phyloP scores from a whole-genome alignment of 2,113 vertebrate species.

The Todiramphus saurophagus region DNA sequence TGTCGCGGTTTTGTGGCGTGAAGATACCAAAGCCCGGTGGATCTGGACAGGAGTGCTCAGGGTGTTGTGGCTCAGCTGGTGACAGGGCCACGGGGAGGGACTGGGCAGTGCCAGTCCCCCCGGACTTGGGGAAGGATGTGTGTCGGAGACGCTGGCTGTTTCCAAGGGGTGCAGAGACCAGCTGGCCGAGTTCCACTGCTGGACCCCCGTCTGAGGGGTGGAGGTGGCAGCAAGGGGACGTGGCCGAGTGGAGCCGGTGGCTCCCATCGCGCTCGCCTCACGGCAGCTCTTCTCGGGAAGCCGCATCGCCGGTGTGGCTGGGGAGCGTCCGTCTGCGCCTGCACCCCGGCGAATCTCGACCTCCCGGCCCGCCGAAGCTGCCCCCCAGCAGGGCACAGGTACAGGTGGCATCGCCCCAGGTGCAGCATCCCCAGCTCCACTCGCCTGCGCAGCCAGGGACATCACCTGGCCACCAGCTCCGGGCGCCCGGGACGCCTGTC shows the following conservation, averaged over 20 bases:
- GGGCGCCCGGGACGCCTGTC: background rate
- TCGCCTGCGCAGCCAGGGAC: background rate
- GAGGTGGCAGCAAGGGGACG: background rate
- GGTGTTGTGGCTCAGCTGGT: rapidly evolving
- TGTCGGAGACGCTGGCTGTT: background rate
- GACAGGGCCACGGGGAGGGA: background rate
- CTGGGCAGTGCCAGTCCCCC: background rate
- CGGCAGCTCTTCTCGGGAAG: background rate
- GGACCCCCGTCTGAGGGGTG: background rate
- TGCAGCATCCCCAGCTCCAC: background rate
- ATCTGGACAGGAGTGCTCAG: background rate
- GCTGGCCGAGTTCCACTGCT: background rate
- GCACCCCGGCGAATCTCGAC: rapidly evolving
- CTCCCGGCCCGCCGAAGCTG: rapidly evolving
- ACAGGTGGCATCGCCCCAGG: rapidly evolving
- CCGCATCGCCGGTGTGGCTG: rapidly evolving
- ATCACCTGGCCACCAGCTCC: rapidly evolving
- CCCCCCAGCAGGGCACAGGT: background rate
- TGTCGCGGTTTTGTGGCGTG: rapidly evolving
- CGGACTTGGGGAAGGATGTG: rapidly evolving
- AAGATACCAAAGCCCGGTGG: background rate
- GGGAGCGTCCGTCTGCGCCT: background rate
- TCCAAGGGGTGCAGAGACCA: background rate
- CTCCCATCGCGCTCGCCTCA: rapidly evolving
- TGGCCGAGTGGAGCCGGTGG: background rate